Evolutionary conservation across 2,797 vertebrate genomes (phyloP).

Genomic region (Crocidura indochinensis): DNA sequence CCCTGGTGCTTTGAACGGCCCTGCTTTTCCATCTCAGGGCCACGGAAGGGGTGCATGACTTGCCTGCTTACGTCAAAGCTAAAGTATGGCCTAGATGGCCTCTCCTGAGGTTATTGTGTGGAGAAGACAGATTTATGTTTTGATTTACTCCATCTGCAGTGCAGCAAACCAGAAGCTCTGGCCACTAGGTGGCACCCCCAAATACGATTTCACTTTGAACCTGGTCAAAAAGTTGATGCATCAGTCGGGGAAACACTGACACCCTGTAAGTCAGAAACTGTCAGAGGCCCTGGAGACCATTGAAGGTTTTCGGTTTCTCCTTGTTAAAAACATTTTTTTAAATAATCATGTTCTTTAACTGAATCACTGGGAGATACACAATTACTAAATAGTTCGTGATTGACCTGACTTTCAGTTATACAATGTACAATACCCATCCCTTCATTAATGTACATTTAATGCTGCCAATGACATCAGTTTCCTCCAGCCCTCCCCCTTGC

Average conservation of each 20-base stretch:
- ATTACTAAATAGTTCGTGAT: too few species aligned
- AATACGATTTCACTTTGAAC: slow-evolving; percentile 83
- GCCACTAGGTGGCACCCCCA: slow-evolving; percentile 90
- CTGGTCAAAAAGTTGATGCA: slow-evolving; percentile 1
- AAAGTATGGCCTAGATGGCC: slow-evolving; percentile 30
- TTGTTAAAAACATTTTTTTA: slow-evolving; percentile 32
- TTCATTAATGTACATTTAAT: too few species aligned
- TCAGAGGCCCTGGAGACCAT: not conserved
- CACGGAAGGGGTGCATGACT: slow-evolving; percentile 43
- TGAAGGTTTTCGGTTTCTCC: slow-evolving; percentile 58
- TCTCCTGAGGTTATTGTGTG: slow-evolving; percentile 25
- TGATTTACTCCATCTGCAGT: slow-evolving; percentile 41
- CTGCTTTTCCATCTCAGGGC: slow-evolving; percentile 37
- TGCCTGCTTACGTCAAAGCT: slow-evolving; percentile 24
- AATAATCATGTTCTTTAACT: too few species aligned
- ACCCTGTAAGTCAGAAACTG: not conserved
- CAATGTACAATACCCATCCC: too few species aligned
- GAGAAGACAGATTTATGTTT: slow-evolving; percentile 60
- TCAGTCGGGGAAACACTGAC: slow-evolving; percentile 47
- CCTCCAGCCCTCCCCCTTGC: too few species aligned
- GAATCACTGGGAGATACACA: too few species aligned
- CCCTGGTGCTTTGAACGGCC: not conserved
- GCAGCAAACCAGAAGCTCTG: slow-evolving; percentile 67
- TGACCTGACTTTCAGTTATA: too few species aligned
- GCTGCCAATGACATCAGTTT: too few species aligned